Evolutionary conservation across 2,888 invertebrate genomes (phyloP).

Genomic region (Diaphora mendica): DNA sequence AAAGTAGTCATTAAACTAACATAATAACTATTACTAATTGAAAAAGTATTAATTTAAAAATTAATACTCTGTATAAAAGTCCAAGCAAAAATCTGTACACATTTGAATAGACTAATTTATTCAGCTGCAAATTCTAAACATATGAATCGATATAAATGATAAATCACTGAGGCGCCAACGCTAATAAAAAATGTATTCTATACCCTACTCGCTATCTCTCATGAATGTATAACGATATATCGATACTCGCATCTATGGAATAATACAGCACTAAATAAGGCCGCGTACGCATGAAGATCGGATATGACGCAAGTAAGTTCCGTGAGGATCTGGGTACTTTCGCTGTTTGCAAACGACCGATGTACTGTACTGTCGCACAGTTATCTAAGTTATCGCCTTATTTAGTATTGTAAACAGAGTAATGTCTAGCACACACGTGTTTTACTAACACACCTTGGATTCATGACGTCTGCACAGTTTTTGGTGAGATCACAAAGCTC

Average conservation of each 20-base stretch:
- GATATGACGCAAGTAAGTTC: slow-evolving; percentile 64
- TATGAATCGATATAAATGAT: slow-evolving; percentile 21
- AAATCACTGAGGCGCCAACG: slow-evolving; percentile 35
- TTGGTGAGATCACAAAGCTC: slow-evolving; percentile 25
- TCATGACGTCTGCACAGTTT: slow-evolving; percentile 37
- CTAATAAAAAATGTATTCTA: slow-evolving; percentile 32
- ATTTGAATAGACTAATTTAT: slow-evolving; percentile 5
- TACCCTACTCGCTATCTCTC: slow-evolving; percentile 30
- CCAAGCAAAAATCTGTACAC: not conserved
- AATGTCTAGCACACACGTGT: slow-evolving; percentile 35
- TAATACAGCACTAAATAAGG: slow-evolving; percentile 54
- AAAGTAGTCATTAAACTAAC: too few relatives aligned
- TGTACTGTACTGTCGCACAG: slow-evolving; percentile 30
- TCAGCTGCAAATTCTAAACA: slow-evolving; percentile 31
- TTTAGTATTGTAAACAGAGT: slow-evolving; percentile 52
- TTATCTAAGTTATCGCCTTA: slow-evolving; percentile 53
- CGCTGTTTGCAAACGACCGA: slow-evolving; percentile 59
- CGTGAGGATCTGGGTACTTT: slow-evolving; percentile 62
- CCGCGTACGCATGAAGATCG: slow-evolving; percentile 52
- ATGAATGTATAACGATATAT: slow-evolving; percentile 45
- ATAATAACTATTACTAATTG: not conserved
- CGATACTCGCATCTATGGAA: slow-evolving; percentile 44
- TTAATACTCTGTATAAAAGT: not conserved
- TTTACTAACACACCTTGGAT: slow-evolving; percentile 45
- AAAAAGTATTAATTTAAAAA: not conserved